Percentiles rank a stretch among this genome's conserved stretches.
Conservation (phyloP, 2,113 vertebrate species). For the Emberiza fucata region DNA sequence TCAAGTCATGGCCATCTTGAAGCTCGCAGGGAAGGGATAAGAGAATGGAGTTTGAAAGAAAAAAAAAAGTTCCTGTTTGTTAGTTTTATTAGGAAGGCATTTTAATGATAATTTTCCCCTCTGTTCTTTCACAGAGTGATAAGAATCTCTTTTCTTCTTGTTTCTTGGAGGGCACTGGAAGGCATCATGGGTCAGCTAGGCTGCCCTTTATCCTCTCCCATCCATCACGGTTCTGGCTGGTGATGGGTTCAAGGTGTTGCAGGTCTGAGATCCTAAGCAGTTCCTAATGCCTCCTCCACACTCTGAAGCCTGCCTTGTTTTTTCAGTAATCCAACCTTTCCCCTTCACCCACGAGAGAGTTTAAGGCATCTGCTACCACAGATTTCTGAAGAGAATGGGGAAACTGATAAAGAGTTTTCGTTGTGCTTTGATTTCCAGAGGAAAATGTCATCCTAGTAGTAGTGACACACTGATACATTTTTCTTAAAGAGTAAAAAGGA, state of each 20-base stretch:
- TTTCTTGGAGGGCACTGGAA: conserved; percentile 61
- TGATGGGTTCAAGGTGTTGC: conserved; percentile 71
- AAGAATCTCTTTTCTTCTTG: conserved; percentile 67
- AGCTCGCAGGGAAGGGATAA: conserved; percentile 36
- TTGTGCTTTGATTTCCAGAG: conserved; percentile 33
- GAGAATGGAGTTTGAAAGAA: conserved; percentile 28
- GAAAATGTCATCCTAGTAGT: not conserved
- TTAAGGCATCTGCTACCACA: conserved; percentile 63
- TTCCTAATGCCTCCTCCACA: conserved; percentile 59
- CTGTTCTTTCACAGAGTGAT: conserved; percentile 60
- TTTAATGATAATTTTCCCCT: conserved; percentile 63
- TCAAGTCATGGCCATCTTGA: conserved; percentile 43
- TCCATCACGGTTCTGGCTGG: conserved; percentile 62
- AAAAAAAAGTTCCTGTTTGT: conserved; percentile 45
- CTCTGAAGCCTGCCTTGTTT: conserved; percentile 63
- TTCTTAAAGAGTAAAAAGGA: not conserved
- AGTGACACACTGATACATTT: not conserved
- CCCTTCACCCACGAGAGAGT: conserved; percentile 49
- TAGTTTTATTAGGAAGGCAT: conserved; percentile 66
- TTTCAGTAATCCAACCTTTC: conserved; percentile 68
- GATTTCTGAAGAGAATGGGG: not conserved
- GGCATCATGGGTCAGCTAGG: conserved; percentile 59
- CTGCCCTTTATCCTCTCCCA: conserved; percentile 66
- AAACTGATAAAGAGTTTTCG: conserved; percentile 7
- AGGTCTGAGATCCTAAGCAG: conserved; percentile 66